Conservation (phyloP, 1,140 invertebrate species). For the Copidosoma floridanum region DNA sequence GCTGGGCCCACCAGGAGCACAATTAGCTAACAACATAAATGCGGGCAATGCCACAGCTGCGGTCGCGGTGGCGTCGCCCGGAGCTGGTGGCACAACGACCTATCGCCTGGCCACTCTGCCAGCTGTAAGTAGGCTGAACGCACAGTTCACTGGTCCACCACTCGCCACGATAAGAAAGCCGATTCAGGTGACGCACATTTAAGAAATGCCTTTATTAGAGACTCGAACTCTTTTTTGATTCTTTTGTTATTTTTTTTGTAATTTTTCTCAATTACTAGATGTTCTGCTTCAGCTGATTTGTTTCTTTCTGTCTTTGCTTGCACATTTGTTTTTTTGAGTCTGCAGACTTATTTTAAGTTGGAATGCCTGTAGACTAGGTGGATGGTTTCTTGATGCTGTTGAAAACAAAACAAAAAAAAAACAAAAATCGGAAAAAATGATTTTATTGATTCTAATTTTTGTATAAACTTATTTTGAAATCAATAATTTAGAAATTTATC, state of each 20-base stretch:
- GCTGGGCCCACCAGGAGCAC: constrained; percentile 70
- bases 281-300: no score
- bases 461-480: no score
- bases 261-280: no score
- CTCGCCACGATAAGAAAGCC: constrained; percentile 62
- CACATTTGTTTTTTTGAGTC: no score
- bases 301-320: no score
- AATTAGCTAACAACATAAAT: constrained; percentile 62
- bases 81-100: constrained; percentile 50
- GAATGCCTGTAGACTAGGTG: no score
- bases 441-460: no score
- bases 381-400: no score
- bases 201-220: constrained; percentile 54
- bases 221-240: constrained; percentile 52
- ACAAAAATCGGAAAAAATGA: no score
- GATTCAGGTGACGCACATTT: constrained; percentile 56
- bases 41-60: constrained; percentile 53
- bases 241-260: constrained; percentile 34
- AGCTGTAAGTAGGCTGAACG: constrained; percentile 60
- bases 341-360: no score
- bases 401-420: no score
- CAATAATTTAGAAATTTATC: no score
- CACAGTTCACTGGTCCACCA: constrained; percentile 61
- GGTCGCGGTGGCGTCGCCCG: constrained; percentile 45
- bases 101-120: constrained; percentile 63